Conservation (phyloP, 2,888 invertebrate species). For the Nematopogon swammerdamellus region DNA sequence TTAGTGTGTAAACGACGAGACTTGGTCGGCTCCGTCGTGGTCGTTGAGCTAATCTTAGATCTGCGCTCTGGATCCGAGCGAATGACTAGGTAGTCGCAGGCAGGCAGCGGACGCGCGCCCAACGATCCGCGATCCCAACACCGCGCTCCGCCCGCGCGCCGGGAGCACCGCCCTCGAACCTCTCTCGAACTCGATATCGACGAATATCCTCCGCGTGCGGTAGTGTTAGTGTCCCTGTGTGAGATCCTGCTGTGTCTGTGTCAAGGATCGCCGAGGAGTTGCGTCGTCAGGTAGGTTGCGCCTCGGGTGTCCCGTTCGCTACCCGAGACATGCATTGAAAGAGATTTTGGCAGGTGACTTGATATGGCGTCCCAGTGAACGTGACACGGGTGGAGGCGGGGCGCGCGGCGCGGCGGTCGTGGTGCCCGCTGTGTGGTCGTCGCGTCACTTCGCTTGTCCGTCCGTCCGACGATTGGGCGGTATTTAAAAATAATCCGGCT, state of each 20-base stretch:
- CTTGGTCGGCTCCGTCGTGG: not conserved
- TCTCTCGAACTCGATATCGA: not conserved
- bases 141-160: constrained; percentile 17
- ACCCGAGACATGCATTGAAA: too few relatives aligned
- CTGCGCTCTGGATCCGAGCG: constrained; percentile 21
- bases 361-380: too few relatives aligned
- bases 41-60: not conserved
- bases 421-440: not conserved
- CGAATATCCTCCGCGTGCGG: not conserved
- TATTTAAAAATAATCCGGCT: not conserved
- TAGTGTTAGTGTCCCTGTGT: not conserved
- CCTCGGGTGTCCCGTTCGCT: too few relatives aligned
- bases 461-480: not conserved
- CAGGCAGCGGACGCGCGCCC: constrained; percentile 48
- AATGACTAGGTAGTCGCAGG: constrained; percentile 46
- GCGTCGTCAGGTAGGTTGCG: too few relatives aligned
- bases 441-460: not conserved
- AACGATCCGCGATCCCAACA: constrained; percentile 41
- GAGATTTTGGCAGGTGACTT: too few relatives aligned
- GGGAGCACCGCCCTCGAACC: not conserved
- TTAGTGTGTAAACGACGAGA: not conserved
- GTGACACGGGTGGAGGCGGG: too few relatives aligned
- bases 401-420: not conserved
- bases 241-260: not conserved
- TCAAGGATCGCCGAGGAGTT: too few relatives aligned